Conservation (phyloP, 1,140 invertebrate species). For the Sitophilus oryzae region DNA sequence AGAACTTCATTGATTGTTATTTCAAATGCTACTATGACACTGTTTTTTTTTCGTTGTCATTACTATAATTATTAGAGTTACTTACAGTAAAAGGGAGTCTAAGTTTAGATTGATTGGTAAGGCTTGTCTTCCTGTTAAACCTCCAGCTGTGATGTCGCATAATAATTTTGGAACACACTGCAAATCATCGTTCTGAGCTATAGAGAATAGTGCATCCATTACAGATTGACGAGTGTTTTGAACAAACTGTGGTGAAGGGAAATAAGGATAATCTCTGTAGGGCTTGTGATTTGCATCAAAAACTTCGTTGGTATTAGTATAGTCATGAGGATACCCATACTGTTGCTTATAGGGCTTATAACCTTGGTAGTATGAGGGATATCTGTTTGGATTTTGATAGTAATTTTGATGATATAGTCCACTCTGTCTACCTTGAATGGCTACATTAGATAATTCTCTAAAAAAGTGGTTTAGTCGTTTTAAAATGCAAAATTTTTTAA, state of each 20-base stretch:
- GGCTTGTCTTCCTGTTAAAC: conserved; percentile 49
- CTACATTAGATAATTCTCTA: conserved; percentile 24
- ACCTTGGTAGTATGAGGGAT: neutral
- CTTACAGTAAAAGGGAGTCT: conserved; percentile 63
- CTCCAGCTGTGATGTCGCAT: conserved; percentile 66
- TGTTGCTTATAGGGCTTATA: conserved; percentile 3
- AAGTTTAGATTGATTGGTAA: conserved; percentile 50
- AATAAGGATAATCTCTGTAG: too few species aligned
- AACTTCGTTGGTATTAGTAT: conserved; percentile 1
- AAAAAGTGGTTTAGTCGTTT: too few species aligned
- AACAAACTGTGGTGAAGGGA: neutral
- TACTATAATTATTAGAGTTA: conserved; percentile 23
- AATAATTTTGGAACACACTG: conserved; percentile 71
- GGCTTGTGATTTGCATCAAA: too few species aligned
- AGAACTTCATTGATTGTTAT: too few species aligned
- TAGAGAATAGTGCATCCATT: conserved; percentile 59
- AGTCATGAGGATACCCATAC: conserved; percentile 7
- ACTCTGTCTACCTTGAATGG: conserved; percentile 19
- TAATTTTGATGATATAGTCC: neutral
- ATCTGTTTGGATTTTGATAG: neutral
- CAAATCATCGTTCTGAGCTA: conserved; percentile 67
- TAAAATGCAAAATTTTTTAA: too few species aligned
- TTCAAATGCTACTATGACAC: too few species aligned
- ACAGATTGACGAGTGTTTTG: conserved; percentile 30
- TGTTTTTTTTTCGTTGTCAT: neutral